Base-by-base conservation (phyloP, 2,888 invertebrate species). In the Beris morrisii region DNA sequence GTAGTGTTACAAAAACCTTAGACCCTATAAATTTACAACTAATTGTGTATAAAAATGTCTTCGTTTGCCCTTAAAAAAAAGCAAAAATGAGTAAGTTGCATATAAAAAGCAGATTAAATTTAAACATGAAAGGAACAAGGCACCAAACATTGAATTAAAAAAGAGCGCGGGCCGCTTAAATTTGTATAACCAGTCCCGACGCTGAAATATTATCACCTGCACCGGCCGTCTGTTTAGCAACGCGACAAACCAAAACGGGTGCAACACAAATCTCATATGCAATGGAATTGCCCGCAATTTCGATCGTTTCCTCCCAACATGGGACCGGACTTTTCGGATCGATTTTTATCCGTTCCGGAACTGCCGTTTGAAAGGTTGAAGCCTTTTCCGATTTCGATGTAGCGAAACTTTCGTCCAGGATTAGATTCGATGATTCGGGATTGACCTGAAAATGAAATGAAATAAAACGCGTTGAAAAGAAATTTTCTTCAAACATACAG, bases 191-290 rank as follows among this genome's bases (percentile, higher is more conserved):
- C 13, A 93, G 81, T n/a, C 92, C 93, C 2, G 93, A 91, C n/a
- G 92, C 91, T 0, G 93, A 93, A 70, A 93, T 91, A 75, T 93
- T 93, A 76, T 93, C 93, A 0, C 93, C 93, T 9, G 92, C 93
- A 0, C 93, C 93, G 0, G 91, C 93, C 0, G 93, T 93, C 73
- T 92, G 86, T 68, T 87, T 85, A 0, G 91, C 91, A 72, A 90
- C 85, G 0, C 90, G 92, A 75, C 93, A 93, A 4, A 93, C 91
- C 31, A 93, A 81, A 5, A 92, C 92, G 0, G 93, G 93, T 0
- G 93, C 91, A 5, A 93, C 85, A 78, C 93, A 93, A 63, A 93
- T 87, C 73, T 90, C 85, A 28, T 78, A 75, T 56, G 75, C 72
- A 4, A 78, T 71, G 12, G 45, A 46, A 28, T 65, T 13, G 2